Evolutionary conservation across 1,140 invertebrate species (phyloP).

Genomic region (Aphis gossypii): DNA sequence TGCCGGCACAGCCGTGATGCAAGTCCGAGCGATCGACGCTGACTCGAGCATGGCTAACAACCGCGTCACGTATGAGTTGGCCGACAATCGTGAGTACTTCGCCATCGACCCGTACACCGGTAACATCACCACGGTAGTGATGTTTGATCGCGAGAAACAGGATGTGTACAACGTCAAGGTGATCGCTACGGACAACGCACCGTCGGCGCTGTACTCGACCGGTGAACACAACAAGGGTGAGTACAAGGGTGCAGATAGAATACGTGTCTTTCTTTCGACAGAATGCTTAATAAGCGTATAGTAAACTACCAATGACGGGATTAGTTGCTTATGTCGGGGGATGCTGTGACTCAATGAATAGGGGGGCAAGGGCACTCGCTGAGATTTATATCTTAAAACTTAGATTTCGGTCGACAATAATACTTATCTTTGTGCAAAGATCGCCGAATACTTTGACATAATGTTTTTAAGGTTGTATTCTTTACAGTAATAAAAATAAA

Average conservation of each 20-base stretch:
- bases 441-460: too few species aligned
- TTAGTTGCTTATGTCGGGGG: not conserved
- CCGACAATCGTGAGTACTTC: constrained; percentile 76
- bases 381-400: not conserved
- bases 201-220: constrained; percentile 75
- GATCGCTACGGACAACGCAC: constrained; percentile 83
- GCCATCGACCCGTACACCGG: constrained; percentile 82
- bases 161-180: constrained; percentile 85
- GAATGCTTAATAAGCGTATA: not conserved
- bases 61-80: constrained; percentile 77
- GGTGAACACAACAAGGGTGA: constrained; percentile 73
- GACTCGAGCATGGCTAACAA: constrained; percentile 85
- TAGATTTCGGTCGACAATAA: not conserved
- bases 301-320: too few species aligned
- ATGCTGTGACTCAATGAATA: not conserved
- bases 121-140: constrained; percentile 78
- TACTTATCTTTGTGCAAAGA: too few species aligned
- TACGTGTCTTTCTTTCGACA: not conserved
- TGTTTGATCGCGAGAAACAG: constrained; percentile 82
- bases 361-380: too few species aligned
- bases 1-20: constrained; percentile 81
- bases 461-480: not conserved
- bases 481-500: not conserved
- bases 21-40: constrained; percentile 83
- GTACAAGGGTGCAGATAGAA: not conserved